A percentile compares a stretch with the other conserved stretches of the same genome.
Conservation (phyloP, 2,888 invertebrate genomes). For the Lydus trimaculatus region DNA sequence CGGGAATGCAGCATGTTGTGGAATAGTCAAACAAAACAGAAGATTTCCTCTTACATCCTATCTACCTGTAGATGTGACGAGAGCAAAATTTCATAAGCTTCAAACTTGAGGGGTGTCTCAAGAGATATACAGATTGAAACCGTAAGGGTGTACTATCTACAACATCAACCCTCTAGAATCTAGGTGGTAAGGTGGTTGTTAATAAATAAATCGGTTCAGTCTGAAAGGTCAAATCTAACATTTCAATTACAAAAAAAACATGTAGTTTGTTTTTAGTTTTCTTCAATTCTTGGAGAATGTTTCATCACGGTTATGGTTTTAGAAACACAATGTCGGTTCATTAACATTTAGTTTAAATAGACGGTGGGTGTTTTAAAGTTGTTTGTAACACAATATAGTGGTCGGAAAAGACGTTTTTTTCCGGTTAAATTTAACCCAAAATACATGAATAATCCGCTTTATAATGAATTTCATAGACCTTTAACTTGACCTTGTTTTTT, state of each 20-base stretch:
- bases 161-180: background rate
- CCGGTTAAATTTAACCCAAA: background rate
- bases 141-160: background rate
- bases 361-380: background rate
- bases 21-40: background rate
- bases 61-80: background rate
- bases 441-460: no score
- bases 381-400: background rate
- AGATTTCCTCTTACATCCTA: background rate
- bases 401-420: background rate
- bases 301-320: background rate
- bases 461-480: background rate
- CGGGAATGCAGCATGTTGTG: background rate
- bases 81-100: background rate
- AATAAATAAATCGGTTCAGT: background rate
- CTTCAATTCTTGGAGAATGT: background rate
- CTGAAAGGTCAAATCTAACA: background rate
- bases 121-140: background rate
- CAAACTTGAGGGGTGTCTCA: background rate
- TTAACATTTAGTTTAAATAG: background rate
- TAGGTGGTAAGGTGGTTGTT: background rate
- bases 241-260: background rate
- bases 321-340: background rate
- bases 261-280: background rate
- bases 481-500: conserved; percentile 24